Conservation (phyloP, 2,797 vertebrate species). For the Arctocebus calabarensis region DNA sequence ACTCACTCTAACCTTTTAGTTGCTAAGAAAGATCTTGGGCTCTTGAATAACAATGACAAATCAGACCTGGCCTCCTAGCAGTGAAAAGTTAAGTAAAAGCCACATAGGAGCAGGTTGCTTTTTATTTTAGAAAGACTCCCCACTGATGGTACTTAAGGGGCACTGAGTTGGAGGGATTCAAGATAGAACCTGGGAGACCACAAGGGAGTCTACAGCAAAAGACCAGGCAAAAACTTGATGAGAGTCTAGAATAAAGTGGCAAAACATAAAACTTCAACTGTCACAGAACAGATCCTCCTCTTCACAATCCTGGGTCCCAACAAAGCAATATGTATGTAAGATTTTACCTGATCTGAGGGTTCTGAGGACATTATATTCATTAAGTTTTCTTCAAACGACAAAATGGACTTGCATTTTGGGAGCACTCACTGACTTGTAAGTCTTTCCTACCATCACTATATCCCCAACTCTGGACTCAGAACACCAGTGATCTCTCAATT, state of each 20-base stretch:
- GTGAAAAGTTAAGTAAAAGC: neutral
- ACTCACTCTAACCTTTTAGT: neutral
- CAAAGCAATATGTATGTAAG: neutral
- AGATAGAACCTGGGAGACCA: neutral
- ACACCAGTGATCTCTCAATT: neutral
- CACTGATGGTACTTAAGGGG: neutral
- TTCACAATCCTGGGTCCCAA: neutral
- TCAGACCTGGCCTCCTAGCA: neutral
- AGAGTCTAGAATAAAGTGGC: neutral
- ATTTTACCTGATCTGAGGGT: neutral
- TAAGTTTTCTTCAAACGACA: slow-evolving; percentile 4
- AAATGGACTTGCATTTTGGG: neutral
- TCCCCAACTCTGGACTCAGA: neutral
- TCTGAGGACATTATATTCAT: neutral
- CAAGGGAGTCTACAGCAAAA: neutral
- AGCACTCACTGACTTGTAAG: neutral
- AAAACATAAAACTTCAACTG: slow-evolving; percentile 6
- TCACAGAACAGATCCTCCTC: neutral
- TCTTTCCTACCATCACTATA: neutral
- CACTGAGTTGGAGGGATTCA: neutral
- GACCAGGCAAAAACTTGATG: neutral
- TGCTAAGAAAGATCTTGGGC: slow-evolving; percentile 3
- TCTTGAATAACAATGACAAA: neutral
- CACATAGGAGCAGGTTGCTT: neutral
- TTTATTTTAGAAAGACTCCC: slow-evolving; percentile 1